These are phyloP conservation scores for Portunus trituberculatus DNA, from an alignment of 1,140 invertebrate genomes.

Conservation along the genomic window DNA sequence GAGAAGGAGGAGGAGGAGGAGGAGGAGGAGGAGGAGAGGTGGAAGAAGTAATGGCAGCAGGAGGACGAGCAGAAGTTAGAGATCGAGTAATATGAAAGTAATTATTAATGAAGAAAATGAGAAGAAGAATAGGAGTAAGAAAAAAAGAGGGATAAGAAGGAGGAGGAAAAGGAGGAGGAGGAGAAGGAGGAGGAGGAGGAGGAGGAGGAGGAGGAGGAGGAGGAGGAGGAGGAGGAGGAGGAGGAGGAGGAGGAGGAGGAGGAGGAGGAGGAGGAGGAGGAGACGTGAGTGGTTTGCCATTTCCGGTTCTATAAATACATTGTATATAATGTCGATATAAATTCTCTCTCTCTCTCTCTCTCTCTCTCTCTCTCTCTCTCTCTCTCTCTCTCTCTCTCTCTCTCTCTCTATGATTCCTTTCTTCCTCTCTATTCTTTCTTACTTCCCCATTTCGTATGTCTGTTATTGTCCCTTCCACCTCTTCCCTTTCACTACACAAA, in stretches of 20 bases:
- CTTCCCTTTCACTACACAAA: too few relatives aligned
- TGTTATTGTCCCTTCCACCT: too few relatives aligned
- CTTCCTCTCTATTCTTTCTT: neutral
- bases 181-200: neutral
- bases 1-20: neutral
- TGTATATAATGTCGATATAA: conserved; percentile 23
- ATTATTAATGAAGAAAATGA: neutral
- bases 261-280: neutral
- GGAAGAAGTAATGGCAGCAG: neutral
- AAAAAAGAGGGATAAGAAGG: neutral
- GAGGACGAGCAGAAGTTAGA: neutral
- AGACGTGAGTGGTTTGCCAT: neutral
- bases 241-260: neutral
- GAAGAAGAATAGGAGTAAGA: neutral
- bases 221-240: neutral
- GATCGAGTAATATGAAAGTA: neutral
- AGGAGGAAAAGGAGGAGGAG: neutral
- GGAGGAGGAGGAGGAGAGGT: neutral
- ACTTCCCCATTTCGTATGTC: neutral
- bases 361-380: too few relatives aligned
- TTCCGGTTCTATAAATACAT: neutral
- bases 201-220: neutral
- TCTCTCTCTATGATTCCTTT: neutral
- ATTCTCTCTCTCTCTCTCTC: neutral
- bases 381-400: neutral